Evolutionary conservation across 1,140 invertebrate species (phyloP).

Genomic region (Muscidifurax raptorellus): DNA sequence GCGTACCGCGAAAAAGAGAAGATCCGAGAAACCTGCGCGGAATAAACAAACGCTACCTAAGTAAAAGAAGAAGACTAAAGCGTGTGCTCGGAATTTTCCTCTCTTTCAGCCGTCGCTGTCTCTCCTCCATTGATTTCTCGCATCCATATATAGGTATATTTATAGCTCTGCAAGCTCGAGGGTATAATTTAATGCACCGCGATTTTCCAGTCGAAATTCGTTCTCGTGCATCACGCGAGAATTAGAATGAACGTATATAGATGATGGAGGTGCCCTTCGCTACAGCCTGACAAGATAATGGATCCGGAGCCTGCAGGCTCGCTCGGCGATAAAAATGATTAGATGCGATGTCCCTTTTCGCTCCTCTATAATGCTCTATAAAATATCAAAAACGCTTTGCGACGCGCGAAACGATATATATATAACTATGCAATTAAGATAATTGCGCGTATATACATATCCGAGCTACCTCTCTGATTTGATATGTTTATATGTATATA

Average conservation of each 20-base stretch:
- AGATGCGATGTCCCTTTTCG: background rate
- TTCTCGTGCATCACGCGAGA: background rate
- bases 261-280: background rate
- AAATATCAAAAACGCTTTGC: too few relatives aligned
- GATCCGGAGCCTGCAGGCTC: background rate
- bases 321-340: background rate
- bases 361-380: too few relatives aligned
- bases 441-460: too few relatives aligned
- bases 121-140: background rate
- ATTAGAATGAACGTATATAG: background rate
- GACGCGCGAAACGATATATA: too few relatives aligned
- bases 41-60: background rate
- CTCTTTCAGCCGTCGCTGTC: background rate
- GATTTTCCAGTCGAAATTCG: background rate
- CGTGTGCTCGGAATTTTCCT: background rate
- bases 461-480: too few relatives aligned
- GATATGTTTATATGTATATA: too few relatives aligned
- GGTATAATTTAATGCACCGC: background rate
- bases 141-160: too few relatives aligned
- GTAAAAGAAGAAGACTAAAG: slow-evolving; percentile 6
- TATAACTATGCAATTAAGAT: background rate
- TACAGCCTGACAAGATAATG: background rate
- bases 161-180: too few relatives aligned
- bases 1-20: background rate
- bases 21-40: background rate